A percentile compares a stretch with the other conserved stretches of the same genome.
These are phyloP conservation scores for Illadopsis cleaveri DNA, from an alignment of 2,113 vertebrate genomes.

Conservation along the genomic window DNA sequence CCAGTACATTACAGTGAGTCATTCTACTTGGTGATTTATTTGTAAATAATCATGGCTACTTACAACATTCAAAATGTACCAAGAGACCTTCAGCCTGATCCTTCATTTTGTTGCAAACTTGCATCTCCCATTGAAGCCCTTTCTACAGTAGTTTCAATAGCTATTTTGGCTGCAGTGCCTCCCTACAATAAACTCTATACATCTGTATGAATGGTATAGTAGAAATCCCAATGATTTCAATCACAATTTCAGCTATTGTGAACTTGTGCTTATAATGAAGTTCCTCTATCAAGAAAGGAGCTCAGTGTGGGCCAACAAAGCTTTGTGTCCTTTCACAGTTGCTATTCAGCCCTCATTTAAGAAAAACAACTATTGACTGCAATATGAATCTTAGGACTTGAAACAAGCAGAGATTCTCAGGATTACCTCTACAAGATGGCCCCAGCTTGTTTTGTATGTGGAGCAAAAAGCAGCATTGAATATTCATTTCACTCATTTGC, in stretches of 20 bases:
- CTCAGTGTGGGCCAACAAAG: constrained; percentile 56
- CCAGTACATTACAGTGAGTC: not conserved
- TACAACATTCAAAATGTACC: not conserved
- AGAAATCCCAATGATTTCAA: constrained; percentile 58
- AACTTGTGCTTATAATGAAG: constrained; percentile 21
- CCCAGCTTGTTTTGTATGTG: not conserved
- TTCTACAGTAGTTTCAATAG: constrained; percentile 35
- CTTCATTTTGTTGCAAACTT: constrained; percentile 4
- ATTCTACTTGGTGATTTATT: not conserved
- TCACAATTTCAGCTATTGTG: constrained; percentile 48
- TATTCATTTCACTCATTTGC: constrained; percentile 47
- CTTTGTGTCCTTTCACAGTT: constrained; percentile 40
- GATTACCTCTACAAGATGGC: not conserved
- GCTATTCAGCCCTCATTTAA: constrained; percentile 26
- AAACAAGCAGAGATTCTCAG: constrained; percentile 20
- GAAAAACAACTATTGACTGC: constrained; percentile 37
- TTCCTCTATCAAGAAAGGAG: constrained; percentile 23
- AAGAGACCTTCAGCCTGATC: not conserved
- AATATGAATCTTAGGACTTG: constrained; percentile 3
- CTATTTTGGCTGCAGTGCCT: constrained; percentile 35
- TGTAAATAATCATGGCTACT: not conserved
- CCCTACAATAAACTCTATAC: constrained; percentile 36
- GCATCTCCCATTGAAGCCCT: constrained; percentile 11
- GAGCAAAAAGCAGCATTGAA: constrained; percentile 12
- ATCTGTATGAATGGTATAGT: constrained; percentile 26